Evolutionary conservation across 2,113 vertebrate species (phyloP).

Genomic region (Cyprinodon variegatus): DNA sequence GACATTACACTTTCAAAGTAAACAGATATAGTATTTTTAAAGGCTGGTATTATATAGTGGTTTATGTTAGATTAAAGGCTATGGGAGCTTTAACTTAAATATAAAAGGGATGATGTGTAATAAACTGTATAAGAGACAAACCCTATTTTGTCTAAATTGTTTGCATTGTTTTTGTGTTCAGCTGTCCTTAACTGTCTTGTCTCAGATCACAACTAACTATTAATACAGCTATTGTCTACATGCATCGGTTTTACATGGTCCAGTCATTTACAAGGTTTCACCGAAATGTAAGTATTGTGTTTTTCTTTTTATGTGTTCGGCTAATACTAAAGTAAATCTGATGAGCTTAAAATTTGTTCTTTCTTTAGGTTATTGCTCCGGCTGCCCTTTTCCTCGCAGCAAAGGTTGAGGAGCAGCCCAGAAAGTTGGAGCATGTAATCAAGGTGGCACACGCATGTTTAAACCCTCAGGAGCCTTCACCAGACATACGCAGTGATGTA

Average conservation of each 20-base stretch:
- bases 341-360: not conserved
- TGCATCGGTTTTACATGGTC: slow-evolving; percentile 99
- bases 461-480: slow-evolving; percentile 89
- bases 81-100: not conserved
- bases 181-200: slow-evolving; percentile 75
- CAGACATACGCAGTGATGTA: slow-evolving; percentile 94
- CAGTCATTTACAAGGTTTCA: slow-evolving; percentile 96
- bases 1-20: too few species aligned
- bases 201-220: slow-evolving; percentile 93
- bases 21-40: too few species aligned
- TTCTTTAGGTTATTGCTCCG: slow-evolving; percentile 86
- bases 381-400: slow-evolving; percentile 94
- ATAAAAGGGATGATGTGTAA: not conserved
- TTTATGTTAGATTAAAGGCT: too few species aligned
- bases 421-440: slow-evolving; percentile 95
- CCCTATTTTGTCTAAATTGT: not conserved
- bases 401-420: slow-evolving; percentile 97
- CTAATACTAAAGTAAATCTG: too few species aligned
- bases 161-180: not conserved
- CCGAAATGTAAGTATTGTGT: slow-evolving; percentile 86
- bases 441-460: slow-evolving; percentile 95
- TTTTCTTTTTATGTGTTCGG: not conserved
- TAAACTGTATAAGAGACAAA: not conserved
- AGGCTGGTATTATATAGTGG: too few species aligned
- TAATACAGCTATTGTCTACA: slow-evolving; percentile 96